Base-by-base conservation (phyloP, 2,797 vertebrate species). In the Emys orbicularis region DNA sequence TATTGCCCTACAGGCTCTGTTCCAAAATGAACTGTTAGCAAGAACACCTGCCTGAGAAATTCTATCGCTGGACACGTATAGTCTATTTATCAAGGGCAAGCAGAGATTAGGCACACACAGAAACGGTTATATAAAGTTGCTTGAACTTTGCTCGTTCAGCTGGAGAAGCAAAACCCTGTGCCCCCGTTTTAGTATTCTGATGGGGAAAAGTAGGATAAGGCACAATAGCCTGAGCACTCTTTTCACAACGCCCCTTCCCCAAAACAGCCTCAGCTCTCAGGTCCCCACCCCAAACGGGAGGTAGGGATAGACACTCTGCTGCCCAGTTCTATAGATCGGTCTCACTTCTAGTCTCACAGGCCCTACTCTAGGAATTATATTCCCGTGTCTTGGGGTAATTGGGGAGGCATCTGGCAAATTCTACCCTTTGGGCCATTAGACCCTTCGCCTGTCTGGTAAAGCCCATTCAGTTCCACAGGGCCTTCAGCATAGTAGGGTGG, bases 1-100 rank as follows among this genome's bases (percentile, higher is more conserved):
- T 92, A 95, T 92, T 84, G 96, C 90, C 95, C 74, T 94, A 41
- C 0, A 49, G 94, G 93, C 90, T 84, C 16, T 12, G 29, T 89
- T 92, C 96, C 96, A 97, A 91, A 27, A 77, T 34, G 82, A 88
- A 19, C 85, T 81, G 89, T 88, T 0, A 7, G 37, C 37, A 81
- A 56, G 11, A 81, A 15, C 25, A 57, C 52, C 80, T 37, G n/a
- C 12, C 59, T 65, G 59, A 59, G 12, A 65, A 65, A 34, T 65
- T 5, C 15, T n/a, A 4, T n/a, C 4, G 6, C 59, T n/a, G 34
- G 61, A 18, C 34, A 65, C 31, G 59, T 34, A n/a, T 2, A 18
- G 13, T n/a, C 34, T 65, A n/a, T n/a, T n/a, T 65, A 65, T 65
- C 61, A n/a, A 65, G 61, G 34, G 61, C 34, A 34, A 65, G 61